Conservation (phyloP, 2,888 invertebrate species). For the Brassicogethes aeneus region DNA sequence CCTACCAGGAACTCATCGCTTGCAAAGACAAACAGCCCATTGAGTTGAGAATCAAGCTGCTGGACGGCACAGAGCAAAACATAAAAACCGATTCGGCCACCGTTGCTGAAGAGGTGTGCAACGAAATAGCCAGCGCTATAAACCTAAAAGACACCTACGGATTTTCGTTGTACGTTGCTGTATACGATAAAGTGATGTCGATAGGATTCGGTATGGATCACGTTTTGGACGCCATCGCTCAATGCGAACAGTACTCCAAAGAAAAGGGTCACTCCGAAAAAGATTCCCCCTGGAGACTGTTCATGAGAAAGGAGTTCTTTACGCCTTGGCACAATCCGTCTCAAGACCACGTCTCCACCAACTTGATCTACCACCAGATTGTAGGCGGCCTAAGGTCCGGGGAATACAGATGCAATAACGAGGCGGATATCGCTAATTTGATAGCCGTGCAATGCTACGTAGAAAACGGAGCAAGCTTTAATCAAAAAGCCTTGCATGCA, state of each 20-base stretch:
- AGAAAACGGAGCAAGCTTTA: conserved; percentile 62
- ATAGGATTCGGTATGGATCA: conserved; percentile 84
- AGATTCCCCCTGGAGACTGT: conserved; percentile 81
- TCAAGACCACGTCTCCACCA: conserved; percentile 72
- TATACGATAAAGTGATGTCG: conserved; percentile 85
- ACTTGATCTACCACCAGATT: conserved; percentile 84
- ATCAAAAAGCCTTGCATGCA: conserved; percentile 58
- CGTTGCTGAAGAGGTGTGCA: conserved; percentile 80
- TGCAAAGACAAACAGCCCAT: conserved; percentile 80
- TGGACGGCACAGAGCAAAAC: conserved; percentile 77
- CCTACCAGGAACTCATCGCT: conserved; percentile 80
- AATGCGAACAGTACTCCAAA: conserved; percentile 91
- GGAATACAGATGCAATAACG: conserved; percentile 78
- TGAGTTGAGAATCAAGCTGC: conserved; percentile 71
- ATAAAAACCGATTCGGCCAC: conserved; percentile 85
- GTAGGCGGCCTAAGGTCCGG: conserved; percentile 84
- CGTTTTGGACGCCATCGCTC: conserved; percentile 92
- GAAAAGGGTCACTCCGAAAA: conserved; percentile 80
- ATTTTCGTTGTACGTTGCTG: conserved; percentile 83
- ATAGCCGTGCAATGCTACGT: conserved; percentile 87
- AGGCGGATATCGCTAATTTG: conserved; percentile 79
- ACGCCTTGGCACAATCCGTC: conserved; percentile 86
- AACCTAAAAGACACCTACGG: conserved; percentile 76
- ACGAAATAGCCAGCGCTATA: conserved; percentile 68
- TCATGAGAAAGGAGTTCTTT: conserved; percentile 84